Percentiles rank a stretch among this genome's conserved stretches.
Conservation (phyloP, 2,888 invertebrate genomes). For the Prosapia bicincta region DNA sequence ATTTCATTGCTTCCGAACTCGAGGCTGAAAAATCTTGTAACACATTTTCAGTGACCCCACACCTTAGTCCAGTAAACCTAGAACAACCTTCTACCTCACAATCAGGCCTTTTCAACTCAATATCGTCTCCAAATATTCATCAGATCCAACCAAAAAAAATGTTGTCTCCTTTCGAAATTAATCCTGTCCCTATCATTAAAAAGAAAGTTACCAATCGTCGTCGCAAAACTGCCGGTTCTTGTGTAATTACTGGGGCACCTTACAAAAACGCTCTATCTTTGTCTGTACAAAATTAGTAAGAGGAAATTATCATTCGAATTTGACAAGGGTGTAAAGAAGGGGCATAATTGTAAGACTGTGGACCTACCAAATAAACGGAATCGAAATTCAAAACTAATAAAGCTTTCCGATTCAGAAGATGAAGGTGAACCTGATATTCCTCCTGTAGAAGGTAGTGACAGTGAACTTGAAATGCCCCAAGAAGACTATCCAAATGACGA, state of each 20-base stretch:
- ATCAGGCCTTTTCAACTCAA: neutral
- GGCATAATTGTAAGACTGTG: too few species aligned
- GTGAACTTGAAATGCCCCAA: too few species aligned
- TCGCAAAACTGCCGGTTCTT: too few species aligned
- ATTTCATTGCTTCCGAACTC: neutral
- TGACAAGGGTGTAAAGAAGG: neutral
- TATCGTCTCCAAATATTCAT: neutral
- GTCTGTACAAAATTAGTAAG: too few species aligned
- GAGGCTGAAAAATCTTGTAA: too few species aligned
- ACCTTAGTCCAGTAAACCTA: too few species aligned
- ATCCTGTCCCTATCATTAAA: neutral
- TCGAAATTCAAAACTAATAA: neutral
- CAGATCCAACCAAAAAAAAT: neutral
- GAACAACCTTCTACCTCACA: neutral
- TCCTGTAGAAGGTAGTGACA: too few species aligned
- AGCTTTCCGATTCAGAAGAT: neutral
- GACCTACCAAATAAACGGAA: too few species aligned
- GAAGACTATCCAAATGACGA: conserved; percentile 9
- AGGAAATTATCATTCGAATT: neutral
- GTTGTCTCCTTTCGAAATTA: neutral
- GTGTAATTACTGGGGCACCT: too few species aligned
- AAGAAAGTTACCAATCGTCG: conserved; percentile 31
- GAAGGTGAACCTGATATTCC: neutral
- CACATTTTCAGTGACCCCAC: too few species aligned
- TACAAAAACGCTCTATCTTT: too few species aligned